A percentile compares a stretch with the other conserved stretches of the same genome.
These are phyloP conservation scores for Camponotus floridanus DNA, from an alignment of 1,140 invertebrate species.

Conservation along the genomic window DNA sequence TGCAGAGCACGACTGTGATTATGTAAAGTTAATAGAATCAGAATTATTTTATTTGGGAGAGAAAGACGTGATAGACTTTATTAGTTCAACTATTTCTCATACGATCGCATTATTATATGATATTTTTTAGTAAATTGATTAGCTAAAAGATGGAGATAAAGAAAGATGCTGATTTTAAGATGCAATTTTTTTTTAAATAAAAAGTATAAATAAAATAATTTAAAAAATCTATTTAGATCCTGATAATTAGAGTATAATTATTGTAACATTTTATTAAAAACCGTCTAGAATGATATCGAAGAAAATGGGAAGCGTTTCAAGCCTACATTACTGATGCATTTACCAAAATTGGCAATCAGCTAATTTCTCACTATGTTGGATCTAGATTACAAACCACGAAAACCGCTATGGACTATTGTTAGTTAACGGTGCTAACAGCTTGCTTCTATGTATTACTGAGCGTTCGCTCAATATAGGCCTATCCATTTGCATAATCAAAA, in stretches of 20 bases:
- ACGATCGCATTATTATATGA: background rate
- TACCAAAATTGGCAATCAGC: constrained; percentile 48
- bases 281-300: background rate
- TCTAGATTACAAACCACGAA: constrained; percentile 20
- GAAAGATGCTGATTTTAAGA: background rate
- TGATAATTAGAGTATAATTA: background rate
- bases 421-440: constrained; percentile 38
- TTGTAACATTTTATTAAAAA: background rate
- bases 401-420: constrained; percentile 51
- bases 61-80: background rate
- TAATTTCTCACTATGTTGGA: constrained; percentile 22
- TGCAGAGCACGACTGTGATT: background rate
- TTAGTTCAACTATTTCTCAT: background rate
- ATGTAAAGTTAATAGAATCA: background rate
- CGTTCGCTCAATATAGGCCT: background rate
- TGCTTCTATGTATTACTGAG: constrained; percentile 27
- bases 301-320: background rate
- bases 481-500: constrained; percentile 30
- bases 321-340: background rate
- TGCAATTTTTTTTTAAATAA: background rate
- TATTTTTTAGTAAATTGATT: constrained; percentile 1
- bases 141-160: background rate
- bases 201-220: background rate
- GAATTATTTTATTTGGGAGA: background rate
- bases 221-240: constrained; percentile 16